Evolutionary conservation across 2,888 invertebrate genomes (phyloP).

Genomic region (Trissonchulus latispiculum): DNA sequence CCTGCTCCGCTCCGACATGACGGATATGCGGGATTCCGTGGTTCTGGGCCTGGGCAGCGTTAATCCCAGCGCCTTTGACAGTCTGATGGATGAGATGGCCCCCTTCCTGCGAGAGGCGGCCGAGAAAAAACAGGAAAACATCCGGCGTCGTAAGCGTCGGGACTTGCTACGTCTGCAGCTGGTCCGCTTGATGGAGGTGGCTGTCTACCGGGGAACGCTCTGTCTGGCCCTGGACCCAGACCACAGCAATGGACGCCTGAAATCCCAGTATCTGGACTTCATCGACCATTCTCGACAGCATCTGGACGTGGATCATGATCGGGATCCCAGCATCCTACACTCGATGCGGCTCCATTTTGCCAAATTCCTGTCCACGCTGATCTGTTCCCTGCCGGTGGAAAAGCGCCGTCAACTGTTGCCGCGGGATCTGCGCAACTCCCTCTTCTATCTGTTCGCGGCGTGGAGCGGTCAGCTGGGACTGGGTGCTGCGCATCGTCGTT

Average conservation of each 20-base stretch:
- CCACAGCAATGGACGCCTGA: slow-evolving; percentile 64
- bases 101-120: slow-evolving; percentile 85
- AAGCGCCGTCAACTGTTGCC: slow-evolving; percentile 71
- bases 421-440: slow-evolving; percentile 68
- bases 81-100: slow-evolving; percentile 87
- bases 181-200: slow-evolving; percentile 76
- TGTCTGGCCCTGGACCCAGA: neutral
- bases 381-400: slow-evolving; percentile 86
- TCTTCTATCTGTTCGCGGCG: slow-evolving; percentile 80
- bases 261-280: slow-evolving; percentile 80
- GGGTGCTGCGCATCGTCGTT: slow-evolving; percentile 35
- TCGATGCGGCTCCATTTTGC: slow-evolving; percentile 88
- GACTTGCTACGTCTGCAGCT: slow-evolving; percentile 84
- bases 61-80: slow-evolving; percentile 84
- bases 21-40: slow-evolving; percentile 85
- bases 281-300: slow-evolving; percentile 84
- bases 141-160: slow-evolving; percentile 73
- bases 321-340: slow-evolving; percentile 67
- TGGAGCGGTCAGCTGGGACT: slow-evolving; percentile 81
- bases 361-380: slow-evolving; percentile 80
- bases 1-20: slow-evolving; percentile 77
- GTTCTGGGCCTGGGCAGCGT: slow-evolving; percentile 87
- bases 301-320: slow-evolving; percentile 83
- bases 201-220: slow-evolving; percentile 84
- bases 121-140: slow-evolving; percentile 92